Base-by-base conservation (phyloP, 23 tunicate genomes). In the Halocynthia aurantium region DNA sequence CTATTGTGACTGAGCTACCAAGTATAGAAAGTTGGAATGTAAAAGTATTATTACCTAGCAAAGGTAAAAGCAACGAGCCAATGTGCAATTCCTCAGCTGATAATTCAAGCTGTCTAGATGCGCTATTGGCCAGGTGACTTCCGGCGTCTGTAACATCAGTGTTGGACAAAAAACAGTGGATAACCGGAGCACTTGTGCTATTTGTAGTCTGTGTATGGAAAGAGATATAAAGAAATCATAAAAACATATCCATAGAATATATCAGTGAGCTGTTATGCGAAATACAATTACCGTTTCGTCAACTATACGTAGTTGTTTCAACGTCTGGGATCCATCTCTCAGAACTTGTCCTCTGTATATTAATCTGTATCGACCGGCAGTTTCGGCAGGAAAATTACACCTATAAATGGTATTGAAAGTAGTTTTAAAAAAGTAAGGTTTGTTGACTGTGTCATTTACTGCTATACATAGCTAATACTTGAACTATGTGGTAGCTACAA, bases 11-110 rank as follows among this genome's bases (percentile, higher is more conserved):
- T 31, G 44, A 31, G 44, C 44, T 31, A 31, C 2, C 44, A 31
- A 31, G 4, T 1, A 31, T 31, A 31, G 44, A 0, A 31, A 31
- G 4, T 31, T 31, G 4, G 1, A 31, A 31, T 31, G 44, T 31
- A 31, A 31, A 31, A 31, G 44, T 4, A 31, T 31, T 31, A 65
- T 74, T 22, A 54, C 78, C 78, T 74, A 74, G 22, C 56, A 74
- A 19, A 8, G 78, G 78, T 13, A 74, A 64, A 13, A 74, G 13
- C 0, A 74, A 54, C 15, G 78, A 74, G 20, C 78, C 78, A 54
- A 74, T 74, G 56, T 74, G 78, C n/a, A 74, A 64, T 8, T 74
- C 78, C 17, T 74, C 78, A 22, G 78, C 78, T 21, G 56, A 22
- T 44, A 74, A 11, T 54, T 74, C 64, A 22, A 74, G 18, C 31